These are phyloP conservation scores for Coryphaenoides rupestris DNA, from an alignment of 2,113 vertebrate species.

Conservation along the genomic window DNA sequence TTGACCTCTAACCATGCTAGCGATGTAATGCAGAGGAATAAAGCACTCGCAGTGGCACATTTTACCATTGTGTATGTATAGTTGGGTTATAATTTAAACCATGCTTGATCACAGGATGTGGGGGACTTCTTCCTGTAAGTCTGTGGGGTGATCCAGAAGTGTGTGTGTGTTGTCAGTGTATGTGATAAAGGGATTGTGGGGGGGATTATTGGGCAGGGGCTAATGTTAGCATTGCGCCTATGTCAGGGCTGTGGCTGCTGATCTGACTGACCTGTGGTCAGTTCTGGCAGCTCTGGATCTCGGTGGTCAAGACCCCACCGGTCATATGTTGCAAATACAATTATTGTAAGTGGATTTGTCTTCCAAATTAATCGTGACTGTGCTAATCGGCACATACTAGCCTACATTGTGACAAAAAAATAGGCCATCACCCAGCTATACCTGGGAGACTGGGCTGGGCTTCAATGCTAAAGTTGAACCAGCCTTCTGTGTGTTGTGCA, in stretches of 20 bases:
- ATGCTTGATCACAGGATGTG: background rate
- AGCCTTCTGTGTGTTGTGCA: no score
- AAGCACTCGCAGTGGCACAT: background rate
- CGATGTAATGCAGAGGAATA: background rate
- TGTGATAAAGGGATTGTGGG: conserved; percentile 42
- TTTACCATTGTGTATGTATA: background rate
- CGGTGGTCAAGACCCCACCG: no score
- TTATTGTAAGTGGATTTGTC: no score
- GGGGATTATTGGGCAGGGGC: conserved; percentile 48
- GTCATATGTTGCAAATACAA: no score
- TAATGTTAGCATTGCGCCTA: conserved; percentile 45
- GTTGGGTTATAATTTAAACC: background rate
- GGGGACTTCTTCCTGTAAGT: conserved; percentile 2
- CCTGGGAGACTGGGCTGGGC: no score
- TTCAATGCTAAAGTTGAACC: no score
- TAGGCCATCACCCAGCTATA: no score
- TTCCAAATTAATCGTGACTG: no score
- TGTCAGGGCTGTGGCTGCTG: conserved; percentile 36
- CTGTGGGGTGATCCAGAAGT: no score
- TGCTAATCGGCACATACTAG: no score
- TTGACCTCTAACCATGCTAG: conserved; percentile 5
- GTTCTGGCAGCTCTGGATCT: background rate
- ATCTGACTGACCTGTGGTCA: conserved; percentile 15
- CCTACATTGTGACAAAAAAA: no score
- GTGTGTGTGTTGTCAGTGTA: background rate